Evolutionary conservation across 2,113 vertebrate species (phyloP), one percentile per base, ranked within the genome.

Genomic region (Phoenicopterus ruber): DNA sequence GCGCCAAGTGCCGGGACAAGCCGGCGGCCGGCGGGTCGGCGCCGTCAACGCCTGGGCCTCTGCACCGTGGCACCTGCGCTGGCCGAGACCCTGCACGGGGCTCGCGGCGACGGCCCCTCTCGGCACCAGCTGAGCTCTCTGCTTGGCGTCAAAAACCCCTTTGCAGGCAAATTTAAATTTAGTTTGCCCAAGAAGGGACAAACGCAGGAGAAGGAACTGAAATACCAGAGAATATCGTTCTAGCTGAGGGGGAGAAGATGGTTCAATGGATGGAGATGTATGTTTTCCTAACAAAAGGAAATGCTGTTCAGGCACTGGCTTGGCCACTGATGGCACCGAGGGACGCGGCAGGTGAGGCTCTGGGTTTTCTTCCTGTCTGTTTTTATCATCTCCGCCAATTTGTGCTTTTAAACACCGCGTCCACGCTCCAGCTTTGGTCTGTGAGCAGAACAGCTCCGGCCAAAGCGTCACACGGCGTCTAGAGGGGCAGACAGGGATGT

Each of bases 1-100:
- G 17, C 10, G 5, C 38, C 55, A 6, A 18, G 63, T 3, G 17
- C 54, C 38, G 1, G 40, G 28, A 3, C 11, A 6, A 28, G 74
- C 47, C 7, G 17, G 32, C 9, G 72, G 55, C 34, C 3, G 1
- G 25, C 1, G 2, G n/a, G 29, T 40, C 2, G 2, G 26, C 8
- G 58, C 70, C 4, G 34, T 1, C 58, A 12, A 11, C 44, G 2
- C 40, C 58, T 49, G 4, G 22, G 55, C 28, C 29, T 13, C 46
- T 3, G 38, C 19, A 2, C 12, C 4, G 13, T 1, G 31, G 61
- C 52, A 17, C 7, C 3, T 0, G 82, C 40, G 2, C 32, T 7
- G 2, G 20, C 72, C 2, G 72, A 17, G 52, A 31, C 44, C n/a
- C 84, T 11, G 44, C 31, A 2, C 46, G 5, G 34, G 66, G 47